Percentiles rank a stretch among this genome's conserved stretches.
Evolutionary conservation across 2,888 invertebrate genomes (phyloP).

Genomic region (Colostygia pectinataria): DNA sequence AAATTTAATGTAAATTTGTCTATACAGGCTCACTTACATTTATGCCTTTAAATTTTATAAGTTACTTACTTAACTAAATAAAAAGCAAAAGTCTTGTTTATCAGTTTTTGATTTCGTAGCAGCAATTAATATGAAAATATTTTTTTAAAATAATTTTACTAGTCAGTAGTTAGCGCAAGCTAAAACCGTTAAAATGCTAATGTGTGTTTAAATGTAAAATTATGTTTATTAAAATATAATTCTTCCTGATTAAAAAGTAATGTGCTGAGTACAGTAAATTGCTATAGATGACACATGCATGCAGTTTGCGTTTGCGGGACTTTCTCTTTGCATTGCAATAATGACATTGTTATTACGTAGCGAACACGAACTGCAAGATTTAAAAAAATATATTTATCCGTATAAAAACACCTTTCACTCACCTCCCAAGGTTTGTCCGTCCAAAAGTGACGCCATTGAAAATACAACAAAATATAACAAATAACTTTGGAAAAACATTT

Average conservation of each 20-base stretch:
- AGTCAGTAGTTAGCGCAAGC: too few relatives aligned
- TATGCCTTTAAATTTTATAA: too few relatives aligned
- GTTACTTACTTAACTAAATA: too few relatives aligned
- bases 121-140: too few relatives aligned
- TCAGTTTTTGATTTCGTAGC: too few relatives aligned
- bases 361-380: neutral
- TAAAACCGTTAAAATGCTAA: too few relatives aligned
- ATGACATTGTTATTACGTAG: conserved; percentile 9
- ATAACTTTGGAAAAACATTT: conserved; percentile 48
- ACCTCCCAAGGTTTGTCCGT: conserved; percentile 73
- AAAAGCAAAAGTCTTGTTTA: too few relatives aligned
- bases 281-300: conserved; percentile 11
- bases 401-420: conserved; percentile 69
- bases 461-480: conserved; percentile 50
- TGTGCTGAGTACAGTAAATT: conserved; percentile 14
- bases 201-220: too few relatives aligned
- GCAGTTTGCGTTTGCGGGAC: conserved; percentile 19
- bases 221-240: too few relatives aligned
- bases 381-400: conserved; percentile 14
- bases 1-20: too few relatives aligned
- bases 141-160: too few relatives aligned
- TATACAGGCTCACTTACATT: too few relatives aligned
- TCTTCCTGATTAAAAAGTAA: neutral
- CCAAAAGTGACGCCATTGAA: conserved; percentile 53
- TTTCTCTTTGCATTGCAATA: conserved; percentile 36